These are phyloP conservation scores for Pelobates cultripes DNA, from an alignment of 2,797 vertebrate species.

Conservation along the genomic window DNA sequence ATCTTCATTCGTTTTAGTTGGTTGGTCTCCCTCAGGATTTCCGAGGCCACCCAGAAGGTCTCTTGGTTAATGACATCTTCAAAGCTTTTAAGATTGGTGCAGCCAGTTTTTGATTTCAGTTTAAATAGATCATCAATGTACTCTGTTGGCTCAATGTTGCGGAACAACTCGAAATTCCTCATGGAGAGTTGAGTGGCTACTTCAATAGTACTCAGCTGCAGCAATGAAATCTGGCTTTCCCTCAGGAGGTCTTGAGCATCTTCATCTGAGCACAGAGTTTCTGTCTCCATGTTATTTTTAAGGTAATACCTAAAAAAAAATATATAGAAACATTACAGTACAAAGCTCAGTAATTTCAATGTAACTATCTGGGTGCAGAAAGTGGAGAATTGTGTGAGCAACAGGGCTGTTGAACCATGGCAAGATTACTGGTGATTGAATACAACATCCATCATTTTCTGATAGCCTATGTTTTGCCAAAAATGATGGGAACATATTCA, in stretches of 20 bases:
- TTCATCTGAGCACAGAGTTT: constrained; percentile 96
- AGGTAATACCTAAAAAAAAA: constrained; percentile 86
- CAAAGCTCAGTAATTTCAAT: background rate
- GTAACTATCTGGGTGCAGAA: background rate
- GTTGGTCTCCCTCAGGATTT: constrained; percentile 93
- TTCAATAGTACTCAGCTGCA: constrained; percentile 96
- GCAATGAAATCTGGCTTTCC: constrained; percentile 90
- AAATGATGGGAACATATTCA: too few relatives aligned
- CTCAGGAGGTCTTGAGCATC: constrained; percentile 94
- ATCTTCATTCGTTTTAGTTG: constrained; percentile 98
- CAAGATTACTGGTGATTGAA: too few relatives aligned
- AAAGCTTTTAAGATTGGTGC: constrained; percentile 91
- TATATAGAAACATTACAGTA: too few relatives aligned
- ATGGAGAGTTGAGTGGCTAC: constrained; percentile 96
- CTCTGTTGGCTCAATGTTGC: constrained; percentile 95
- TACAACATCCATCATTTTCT: too few relatives aligned
- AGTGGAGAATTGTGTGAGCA: too few relatives aligned
- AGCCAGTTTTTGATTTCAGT: constrained; percentile 84
- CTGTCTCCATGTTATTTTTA: constrained; percentile 99
- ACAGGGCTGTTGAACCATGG: too few relatives aligned
- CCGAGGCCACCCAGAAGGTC: constrained; percentile 97
- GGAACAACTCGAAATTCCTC: constrained; percentile 95
- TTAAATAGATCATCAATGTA: constrained; percentile 98
- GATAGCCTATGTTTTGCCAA: too few relatives aligned
- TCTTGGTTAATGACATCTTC: constrained; percentile 98